A percentile compares a stretch with the other conserved stretches of the same genome.
Conservation (phyloP, 53 echinoderm and acorn worm species). For the Temnopleurus reevesii region DNA sequence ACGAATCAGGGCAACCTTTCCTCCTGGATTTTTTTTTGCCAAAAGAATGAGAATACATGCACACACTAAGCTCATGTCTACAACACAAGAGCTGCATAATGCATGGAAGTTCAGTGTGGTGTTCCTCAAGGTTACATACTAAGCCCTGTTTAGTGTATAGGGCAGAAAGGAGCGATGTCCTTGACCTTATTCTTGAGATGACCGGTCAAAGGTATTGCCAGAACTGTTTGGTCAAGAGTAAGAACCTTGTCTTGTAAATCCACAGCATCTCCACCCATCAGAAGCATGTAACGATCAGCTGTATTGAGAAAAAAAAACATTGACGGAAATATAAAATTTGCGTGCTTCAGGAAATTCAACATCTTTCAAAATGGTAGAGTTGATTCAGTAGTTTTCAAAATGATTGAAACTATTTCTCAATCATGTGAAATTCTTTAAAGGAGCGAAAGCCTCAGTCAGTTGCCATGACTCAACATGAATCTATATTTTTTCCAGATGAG, state of each 20-base stretch:
- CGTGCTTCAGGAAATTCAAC: neutral
- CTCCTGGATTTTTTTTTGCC: neutral
- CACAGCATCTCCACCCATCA: neutral
- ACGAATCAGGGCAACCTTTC: neutral
- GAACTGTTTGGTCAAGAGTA: neutral
- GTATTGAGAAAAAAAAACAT: neutral
- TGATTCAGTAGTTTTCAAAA: no score
- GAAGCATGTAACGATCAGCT: neutral
- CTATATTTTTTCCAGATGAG: neutral
- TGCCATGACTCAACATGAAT: neutral
- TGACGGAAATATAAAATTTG: neutral
- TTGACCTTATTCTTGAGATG: neutral
- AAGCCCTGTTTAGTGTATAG: neutral
- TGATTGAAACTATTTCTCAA: neutral
- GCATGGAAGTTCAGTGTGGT: neutral
- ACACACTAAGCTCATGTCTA: neutral
- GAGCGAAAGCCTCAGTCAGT: neutral
- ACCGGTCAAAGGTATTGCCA: constrained; percentile 23
- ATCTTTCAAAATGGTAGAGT: neutral
- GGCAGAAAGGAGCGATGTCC: neutral
- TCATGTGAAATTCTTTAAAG: neutral
- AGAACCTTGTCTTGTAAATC: neutral
- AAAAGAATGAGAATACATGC: neutral
- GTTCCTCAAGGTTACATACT: neutral
- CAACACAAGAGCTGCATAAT: neutral